These are phyloP conservation scores for Acrossocheilus wenchowensis DNA, from an alignment of 2,797 vertebrate genomes.

Conservation along the genomic window DNA sequence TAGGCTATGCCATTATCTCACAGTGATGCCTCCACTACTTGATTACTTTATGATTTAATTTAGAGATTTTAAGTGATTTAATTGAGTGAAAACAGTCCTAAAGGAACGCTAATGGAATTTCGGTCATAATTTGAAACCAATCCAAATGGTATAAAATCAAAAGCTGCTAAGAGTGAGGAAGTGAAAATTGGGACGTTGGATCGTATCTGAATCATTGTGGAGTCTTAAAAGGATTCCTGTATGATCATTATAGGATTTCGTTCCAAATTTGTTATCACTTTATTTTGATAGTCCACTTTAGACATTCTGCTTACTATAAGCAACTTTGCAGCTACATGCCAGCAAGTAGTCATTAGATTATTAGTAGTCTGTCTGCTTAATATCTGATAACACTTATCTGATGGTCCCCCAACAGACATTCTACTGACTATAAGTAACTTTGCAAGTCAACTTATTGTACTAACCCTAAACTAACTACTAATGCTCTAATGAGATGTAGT, in stretches of 20 bases:
- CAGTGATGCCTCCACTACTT: neutral
- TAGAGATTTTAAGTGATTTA: neutral
- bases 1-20: neutral
- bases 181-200: neutral
- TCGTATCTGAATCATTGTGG: neutral
- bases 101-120: constrained; percentile 13
- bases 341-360: no score
- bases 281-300: neutral
- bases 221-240: neutral
- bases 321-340: no score
- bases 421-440: no score
- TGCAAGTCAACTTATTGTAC: neutral
- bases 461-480: neutral
- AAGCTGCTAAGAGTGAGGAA: neutral
- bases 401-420: neutral
- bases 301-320: neutral
- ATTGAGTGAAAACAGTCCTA: constrained; percentile 6
- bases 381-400: neutral
- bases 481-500: neutral
- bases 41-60: constrained; percentile 10
- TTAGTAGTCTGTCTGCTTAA: no score
- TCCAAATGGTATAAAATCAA: constrained; percentile 14
- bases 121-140: neutral
- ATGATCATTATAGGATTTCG: neutral
- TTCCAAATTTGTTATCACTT: neutral